These are phyloP conservation scores for Jaculus jaculus DNA, from an alignment of 2,113 vertebrate genomes.

Conservation along the genomic window DNA sequence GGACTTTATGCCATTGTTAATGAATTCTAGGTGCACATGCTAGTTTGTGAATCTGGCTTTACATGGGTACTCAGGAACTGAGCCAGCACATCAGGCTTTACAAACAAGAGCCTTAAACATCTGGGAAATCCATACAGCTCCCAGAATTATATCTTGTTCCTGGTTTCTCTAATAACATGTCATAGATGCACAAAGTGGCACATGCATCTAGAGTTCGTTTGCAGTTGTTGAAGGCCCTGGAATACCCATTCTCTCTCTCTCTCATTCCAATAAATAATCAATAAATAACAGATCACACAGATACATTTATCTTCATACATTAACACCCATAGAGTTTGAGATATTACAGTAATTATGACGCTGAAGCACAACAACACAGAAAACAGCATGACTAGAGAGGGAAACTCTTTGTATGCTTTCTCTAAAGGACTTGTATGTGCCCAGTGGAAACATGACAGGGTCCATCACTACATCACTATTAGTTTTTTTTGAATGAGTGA, in stretches of 20 bases:
- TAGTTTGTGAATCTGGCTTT: too few species aligned
- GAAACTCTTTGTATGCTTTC: not conserved
- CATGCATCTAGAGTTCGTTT: too few species aligned
- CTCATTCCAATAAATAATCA: too few species aligned
- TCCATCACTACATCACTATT: not conserved
- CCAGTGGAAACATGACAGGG: not conserved
- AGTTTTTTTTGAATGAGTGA: constrained; percentile 1
- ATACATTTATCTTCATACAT: not conserved
- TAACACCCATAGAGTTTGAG: not conserved
- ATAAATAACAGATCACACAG: not conserved
- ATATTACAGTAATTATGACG: not conserved
- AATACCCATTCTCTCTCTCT: too few species aligned
- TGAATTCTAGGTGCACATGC: too few species aligned
- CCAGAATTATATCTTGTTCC: not conserved
- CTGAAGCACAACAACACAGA: not conserved
- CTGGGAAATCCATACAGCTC: too few species aligned
- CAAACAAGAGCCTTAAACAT: too few species aligned
- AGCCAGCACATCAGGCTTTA: too few species aligned
- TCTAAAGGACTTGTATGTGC: not conserved
- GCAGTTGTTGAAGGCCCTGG: too few species aligned
- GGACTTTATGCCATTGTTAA: too few species aligned
- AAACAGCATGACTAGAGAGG: not conserved
- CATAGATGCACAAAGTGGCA: not conserved
- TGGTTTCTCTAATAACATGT: not conserved
- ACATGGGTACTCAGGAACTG: too few species aligned